A percentile compares a stretch with the other conserved stretches of the same genome.
Evolutionary conservation across 2,797 vertebrate species (phyloP).

Genomic region (Alca torda): DNA sequence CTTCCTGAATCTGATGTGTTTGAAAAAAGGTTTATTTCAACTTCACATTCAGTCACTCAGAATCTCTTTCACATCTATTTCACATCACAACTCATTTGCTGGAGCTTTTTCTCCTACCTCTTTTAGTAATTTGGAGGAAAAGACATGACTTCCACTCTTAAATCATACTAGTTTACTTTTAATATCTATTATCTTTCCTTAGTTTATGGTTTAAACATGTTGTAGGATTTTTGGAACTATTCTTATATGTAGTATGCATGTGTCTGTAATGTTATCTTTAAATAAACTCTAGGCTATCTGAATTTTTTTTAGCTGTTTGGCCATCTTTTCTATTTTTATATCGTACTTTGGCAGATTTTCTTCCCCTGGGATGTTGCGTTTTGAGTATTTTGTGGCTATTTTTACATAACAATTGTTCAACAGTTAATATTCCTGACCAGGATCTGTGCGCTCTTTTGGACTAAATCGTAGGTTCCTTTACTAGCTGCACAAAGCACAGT

Average conservation of each 20-base stretch:
- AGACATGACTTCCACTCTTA: not conserved
- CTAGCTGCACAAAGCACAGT: not conserved
- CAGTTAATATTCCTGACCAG: not conserved
- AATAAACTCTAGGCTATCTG: not conserved
- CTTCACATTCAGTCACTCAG: not conserved
- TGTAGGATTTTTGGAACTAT: not conserved
- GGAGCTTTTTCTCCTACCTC: not conserved
- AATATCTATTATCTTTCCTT: not conserved
- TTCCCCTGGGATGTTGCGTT: not conserved
- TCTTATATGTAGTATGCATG: not conserved
- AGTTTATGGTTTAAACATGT: not conserved
- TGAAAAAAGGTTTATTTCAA: conserved; percentile 43
- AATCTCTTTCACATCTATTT: not conserved
- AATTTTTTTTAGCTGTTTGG: not conserved
- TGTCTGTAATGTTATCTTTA: not conserved
- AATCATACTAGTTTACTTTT: not conserved
- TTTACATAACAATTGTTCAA: not conserved
- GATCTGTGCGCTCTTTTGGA: not conserved
- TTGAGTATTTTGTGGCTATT: not conserved
- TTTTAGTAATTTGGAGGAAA: not conserved
- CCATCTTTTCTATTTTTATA: not conserved
- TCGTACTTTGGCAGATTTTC: not conserved
- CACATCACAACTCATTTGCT: not conserved
- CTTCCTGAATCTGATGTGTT: conserved; percentile 3
- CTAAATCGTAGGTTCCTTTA: not conserved